phyloP scores from a whole-genome alignment of 2,888 invertebrate genomes.

The Dynastes hyllus region DNA sequence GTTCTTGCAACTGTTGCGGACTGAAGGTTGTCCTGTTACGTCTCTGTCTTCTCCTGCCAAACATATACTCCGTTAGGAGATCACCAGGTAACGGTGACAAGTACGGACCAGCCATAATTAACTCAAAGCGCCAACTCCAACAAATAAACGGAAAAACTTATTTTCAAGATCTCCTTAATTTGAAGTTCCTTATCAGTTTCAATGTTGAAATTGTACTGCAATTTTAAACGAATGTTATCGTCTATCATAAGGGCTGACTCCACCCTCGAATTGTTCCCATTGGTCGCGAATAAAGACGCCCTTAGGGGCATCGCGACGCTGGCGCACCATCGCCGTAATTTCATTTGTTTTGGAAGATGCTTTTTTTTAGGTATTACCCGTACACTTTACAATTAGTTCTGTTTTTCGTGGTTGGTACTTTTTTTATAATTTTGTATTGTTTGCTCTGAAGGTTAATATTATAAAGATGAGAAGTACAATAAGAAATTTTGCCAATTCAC shows the following conservation, averaged over 20 bases:
- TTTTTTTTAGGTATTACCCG: conserved; percentile 33
- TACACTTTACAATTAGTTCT: conserved; percentile 38
- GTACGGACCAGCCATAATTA: conserved; percentile 88
- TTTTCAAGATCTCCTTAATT: conserved; percentile 24
- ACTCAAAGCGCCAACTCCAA: neutral
- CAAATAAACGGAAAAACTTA: neutral
- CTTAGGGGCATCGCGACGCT: conserved; percentile 68
- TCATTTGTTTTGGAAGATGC: conserved; percentile 48
- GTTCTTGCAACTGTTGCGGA: conserved; percentile 92
- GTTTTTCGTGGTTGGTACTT: conserved; percentile 35
- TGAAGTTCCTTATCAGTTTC: conserved; percentile 46
- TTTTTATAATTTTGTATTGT: conserved; percentile 34
- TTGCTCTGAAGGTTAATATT: neutral
- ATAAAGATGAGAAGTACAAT: too few species aligned
- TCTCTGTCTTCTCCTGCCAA: conserved; percentile 89
- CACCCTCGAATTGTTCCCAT: conserved; percentile 66
- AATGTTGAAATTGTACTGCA: conserved; percentile 58
- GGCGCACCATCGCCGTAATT: conserved; percentile 62
- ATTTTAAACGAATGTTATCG: conserved; percentile 57
- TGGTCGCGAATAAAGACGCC: conserved; percentile 65
- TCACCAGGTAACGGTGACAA: conserved; percentile 89
- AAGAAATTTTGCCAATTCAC: too few species aligned
- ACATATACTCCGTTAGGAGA: conserved; percentile 94
- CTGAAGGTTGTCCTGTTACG: conserved; percentile 95
- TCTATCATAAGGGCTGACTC: conserved; percentile 64